Conservation (phyloP, 2,113 vertebrate genomes). For the Chiloscyllium plagiosum region DNA sequence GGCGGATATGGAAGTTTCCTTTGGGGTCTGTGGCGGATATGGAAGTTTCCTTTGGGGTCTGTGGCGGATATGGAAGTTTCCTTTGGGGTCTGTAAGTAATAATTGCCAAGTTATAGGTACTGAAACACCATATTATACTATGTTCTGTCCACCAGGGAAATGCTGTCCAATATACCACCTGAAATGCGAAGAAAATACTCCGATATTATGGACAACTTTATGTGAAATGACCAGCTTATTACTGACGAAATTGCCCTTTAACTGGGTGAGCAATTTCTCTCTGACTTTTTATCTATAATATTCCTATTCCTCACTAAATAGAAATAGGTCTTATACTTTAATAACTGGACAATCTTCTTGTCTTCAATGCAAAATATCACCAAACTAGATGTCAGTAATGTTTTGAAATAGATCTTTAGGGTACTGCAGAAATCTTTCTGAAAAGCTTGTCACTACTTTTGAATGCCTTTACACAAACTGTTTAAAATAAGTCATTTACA, state of each 20-base stretch:
- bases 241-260: not conserved
- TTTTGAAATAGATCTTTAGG: not conserved
- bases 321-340: not conserved
- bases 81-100: no score
- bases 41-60: no score
- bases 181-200: not conserved
- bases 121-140: not conserved
- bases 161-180: not conserved
- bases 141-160: not conserved
- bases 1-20: no score
- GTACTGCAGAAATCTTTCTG: not conserved
- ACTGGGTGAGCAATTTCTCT: not conserved
- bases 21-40: no score
- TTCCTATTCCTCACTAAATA: not conserved
- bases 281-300: not conserved
- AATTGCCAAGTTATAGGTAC: not conserved
- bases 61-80: no score
- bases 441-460: not conserved
- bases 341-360: not conserved
- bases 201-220: not conserved
- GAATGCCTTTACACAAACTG: not conserved
- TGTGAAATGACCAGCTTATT: not conserved
- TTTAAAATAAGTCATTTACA: not conserved
- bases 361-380: not conserved
- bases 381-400: not conserved